Conservation (phyloP, 2,797 vertebrate genomes). For the Syndactyla subalaris region DNA sequence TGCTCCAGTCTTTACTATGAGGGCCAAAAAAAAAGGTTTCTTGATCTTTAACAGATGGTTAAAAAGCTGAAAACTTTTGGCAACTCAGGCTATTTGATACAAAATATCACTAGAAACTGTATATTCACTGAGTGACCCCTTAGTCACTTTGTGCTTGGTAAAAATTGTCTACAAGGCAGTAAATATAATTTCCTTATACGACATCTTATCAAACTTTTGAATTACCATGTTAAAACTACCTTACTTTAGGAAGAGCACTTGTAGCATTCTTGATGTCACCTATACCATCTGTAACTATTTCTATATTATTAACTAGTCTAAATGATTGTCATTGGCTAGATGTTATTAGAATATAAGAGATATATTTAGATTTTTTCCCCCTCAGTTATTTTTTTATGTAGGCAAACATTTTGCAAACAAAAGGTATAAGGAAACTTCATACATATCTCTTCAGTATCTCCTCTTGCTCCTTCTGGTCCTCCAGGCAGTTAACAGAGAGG, state of each 20-base stretch:
- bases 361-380: background rate
- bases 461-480: constrained; percentile 89
- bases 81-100: background rate
- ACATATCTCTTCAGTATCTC: constrained; percentile 93
- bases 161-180: background rate
- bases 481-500: constrained; percentile 87
- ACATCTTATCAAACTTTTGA: background rate
- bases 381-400: background rate
- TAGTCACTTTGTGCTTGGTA: background rate
- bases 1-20: background rate
- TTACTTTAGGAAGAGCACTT: background rate
- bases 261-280: background rate
- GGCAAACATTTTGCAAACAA: background rate
- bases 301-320: background rate
- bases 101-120: background rate
- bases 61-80: background rate
- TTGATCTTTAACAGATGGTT: background rate
- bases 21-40: background rate
- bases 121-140: background rate
- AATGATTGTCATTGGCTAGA: background rate
- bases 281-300: accelerated
- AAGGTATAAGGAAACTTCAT: constrained; percentile 67
- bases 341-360: background rate
- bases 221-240: background rate
- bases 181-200: background rate